phyloP scores from a whole-genome alignment of 2,888 invertebrate species.

The Latrodectus hesperus region DNA sequence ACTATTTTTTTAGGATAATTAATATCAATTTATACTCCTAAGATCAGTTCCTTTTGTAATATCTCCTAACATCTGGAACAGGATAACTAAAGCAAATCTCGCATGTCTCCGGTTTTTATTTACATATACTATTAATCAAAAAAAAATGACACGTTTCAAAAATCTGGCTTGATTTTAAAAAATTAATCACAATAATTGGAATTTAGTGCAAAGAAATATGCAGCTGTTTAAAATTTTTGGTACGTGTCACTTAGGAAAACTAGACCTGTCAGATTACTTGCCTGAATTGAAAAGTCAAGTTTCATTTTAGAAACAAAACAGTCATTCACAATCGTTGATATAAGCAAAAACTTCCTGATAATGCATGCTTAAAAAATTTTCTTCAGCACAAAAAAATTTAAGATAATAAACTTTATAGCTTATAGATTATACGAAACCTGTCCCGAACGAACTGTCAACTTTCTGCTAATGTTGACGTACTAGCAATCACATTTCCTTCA shows the following conservation, averaged over 20 bases:
- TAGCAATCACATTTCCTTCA: constrained; percentile 67
- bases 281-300: constrained; percentile 45
- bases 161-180: not conserved
- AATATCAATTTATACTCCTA: not conserved
- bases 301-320: constrained; percentile 34
- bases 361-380: not conserved
- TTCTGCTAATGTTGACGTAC: constrained; percentile 66
- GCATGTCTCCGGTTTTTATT: constrained; percentile 13
- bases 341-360: too few species aligned
- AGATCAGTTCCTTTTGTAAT: not conserved
- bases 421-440: constrained; percentile 11
- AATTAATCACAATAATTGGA: too few species aligned
- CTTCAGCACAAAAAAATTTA: not conserved
- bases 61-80: constrained; percentile 40
- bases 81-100: constrained; percentile 9
- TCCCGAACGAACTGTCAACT: constrained; percentile 63
- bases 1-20: too few species aligned
- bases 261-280: constrained; percentile 65
- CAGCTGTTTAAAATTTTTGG: constrained; percentile 54
- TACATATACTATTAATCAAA: not conserved
- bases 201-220: not conserved
- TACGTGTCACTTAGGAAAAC: constrained; percentile 57
- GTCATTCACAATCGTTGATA: not conserved
- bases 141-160: not conserved
- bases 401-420: not conserved